Evolutionary conservation across 2,888 invertebrate genomes (phyloP), one percentile per base, ranked within the genome.

Genomic region (Agrotis segetum): DNA sequence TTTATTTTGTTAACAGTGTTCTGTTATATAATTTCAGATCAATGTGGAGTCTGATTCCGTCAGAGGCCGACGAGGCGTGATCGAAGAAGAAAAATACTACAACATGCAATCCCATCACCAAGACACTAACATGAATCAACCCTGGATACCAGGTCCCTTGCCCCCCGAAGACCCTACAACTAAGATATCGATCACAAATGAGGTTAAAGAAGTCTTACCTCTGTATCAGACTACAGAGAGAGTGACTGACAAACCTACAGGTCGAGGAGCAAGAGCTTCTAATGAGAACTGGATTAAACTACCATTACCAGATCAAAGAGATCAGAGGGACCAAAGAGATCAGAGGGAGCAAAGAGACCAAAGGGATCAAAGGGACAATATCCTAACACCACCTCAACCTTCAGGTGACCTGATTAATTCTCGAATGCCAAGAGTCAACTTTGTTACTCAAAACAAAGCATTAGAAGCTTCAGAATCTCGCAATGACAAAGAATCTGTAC

Each of bases 341-440:
- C 86, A 85, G 14, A 74, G 85, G 16, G 85, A 85, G 0, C 82
- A 83, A 11, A 77, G 85, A 19, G 85, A 85, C 3, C 86, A 85
- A 16, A 73, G 85, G 46, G 86, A 85, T 1, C 86, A 91, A 66
- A 87, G 92, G 81, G 93, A 94, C 47, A 94, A 96, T 65, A 92
- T 95, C n/a, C 90, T 97, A 4, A 94, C 96, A 0, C 96, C 97
- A 46, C 96, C 97, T 0, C 93, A 96, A 81, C 95, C 96, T 9
- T 96, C 96, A 4, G 96, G 96, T 71, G 97, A 97, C 24, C 92
- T 96, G 3, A 94, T 96, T 34, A 96, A 96, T 85, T 95, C 97
- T 5, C 92, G 97, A 82, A 97, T 97, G 91, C 97, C 97, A 0
- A 91, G 97, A 83, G 97, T 97, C 1, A 97, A 97, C 89, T 97